Percentiles rank a stretch among this genome's conserved stretches.
Evolutionary conservation across 2,888 invertebrate genomes (phyloP).

Genomic region (Nephrotoma guestfalica): DNA sequence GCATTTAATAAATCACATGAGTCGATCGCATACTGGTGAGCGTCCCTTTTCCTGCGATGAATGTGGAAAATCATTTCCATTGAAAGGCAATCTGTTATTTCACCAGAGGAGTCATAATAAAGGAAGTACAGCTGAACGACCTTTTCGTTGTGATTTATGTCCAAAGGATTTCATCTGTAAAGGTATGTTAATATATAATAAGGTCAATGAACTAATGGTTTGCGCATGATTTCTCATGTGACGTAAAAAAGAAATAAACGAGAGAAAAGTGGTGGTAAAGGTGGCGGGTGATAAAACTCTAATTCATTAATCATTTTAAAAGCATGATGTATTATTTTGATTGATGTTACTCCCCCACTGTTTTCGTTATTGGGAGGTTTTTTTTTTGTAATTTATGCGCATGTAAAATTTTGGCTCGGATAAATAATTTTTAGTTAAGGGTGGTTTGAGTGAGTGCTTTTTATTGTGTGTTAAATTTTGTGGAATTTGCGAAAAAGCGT

Average conservation of each 20-base stretch:
- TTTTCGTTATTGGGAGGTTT: neutral
- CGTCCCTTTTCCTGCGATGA: slow-evolving; percentile 71
- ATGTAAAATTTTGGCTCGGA: neutral
- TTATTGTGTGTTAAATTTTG: neutral
- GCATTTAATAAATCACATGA: slow-evolving; percentile 70
- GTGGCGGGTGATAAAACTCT: neutral
- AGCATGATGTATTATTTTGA: slow-evolving; percentile 1
- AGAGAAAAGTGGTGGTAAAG: neutral
- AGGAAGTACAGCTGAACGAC: slow-evolving; percentile 45
- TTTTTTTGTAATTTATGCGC: neutral
- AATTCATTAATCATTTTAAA: slow-evolving; percentile 3
- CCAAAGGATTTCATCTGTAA: slow-evolving; percentile 81
- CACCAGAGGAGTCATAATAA: slow-evolving; percentile 79
- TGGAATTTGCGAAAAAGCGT: too few species aligned
- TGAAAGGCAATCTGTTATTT: slow-evolving; percentile 71
- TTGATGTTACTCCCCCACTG: neutral
- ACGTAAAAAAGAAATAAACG: neutral
- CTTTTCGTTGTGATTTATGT: slow-evolving; percentile 67
- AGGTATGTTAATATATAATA: slow-evolving; percentile 32
- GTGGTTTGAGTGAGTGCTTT: neutral
- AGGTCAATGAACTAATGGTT: neutral
- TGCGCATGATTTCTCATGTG: neutral
- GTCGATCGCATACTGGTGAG: slow-evolving; percentile 51
- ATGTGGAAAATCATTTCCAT: slow-evolving; percentile 74
- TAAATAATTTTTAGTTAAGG: neutral